Percentiles rank a stretch among this genome's conserved stretches.
These are phyloP conservation scores for Beris chalybata DNA, from an alignment of 2,888 invertebrate species.

Conservation along the genomic window DNA sequence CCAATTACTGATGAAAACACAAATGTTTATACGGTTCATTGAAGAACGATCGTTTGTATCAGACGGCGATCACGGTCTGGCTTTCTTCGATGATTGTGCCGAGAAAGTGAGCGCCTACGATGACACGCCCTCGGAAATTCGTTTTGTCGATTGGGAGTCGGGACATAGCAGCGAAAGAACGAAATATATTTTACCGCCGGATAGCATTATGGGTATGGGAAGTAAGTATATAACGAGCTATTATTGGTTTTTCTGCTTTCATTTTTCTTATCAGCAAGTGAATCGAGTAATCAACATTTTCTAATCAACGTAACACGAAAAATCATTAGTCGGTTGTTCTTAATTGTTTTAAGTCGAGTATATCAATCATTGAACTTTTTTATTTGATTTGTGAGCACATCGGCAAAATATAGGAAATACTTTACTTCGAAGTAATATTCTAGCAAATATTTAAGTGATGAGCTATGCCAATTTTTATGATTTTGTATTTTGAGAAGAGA, in stretches of 20 bases:
- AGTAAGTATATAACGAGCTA: constrained; percentile 25
- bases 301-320: not conserved
- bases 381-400: too few species aligned
- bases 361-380: too few species aligned
- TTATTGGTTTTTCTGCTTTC: not conserved
- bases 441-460: too few species aligned
- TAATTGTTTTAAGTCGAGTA: too few species aligned
- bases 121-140: constrained; percentile 61
- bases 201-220: constrained; percentile 57
- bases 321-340: too few species aligned
- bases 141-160: constrained; percentile 79
- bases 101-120: constrained; percentile 68
- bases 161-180: constrained; percentile 84
- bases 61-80: constrained; percentile 91
- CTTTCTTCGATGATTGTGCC: constrained; percentile 96
- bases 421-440: too few species aligned
- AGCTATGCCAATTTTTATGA: too few species aligned
- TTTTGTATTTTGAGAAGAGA: too few species aligned
- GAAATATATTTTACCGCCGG: constrained; percentile 93
- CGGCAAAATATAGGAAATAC: too few species aligned
- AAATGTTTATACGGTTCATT: constrained; percentile 97
- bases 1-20: constrained; percentile 85
- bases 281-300: not conserved
- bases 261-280: not conserved
- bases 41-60: constrained; percentile 98